These are phyloP conservation scores for Lasioglossum marginatum DNA, from an alignment of 2,888 invertebrate genomes.

Conservation along the genomic window DNA sequence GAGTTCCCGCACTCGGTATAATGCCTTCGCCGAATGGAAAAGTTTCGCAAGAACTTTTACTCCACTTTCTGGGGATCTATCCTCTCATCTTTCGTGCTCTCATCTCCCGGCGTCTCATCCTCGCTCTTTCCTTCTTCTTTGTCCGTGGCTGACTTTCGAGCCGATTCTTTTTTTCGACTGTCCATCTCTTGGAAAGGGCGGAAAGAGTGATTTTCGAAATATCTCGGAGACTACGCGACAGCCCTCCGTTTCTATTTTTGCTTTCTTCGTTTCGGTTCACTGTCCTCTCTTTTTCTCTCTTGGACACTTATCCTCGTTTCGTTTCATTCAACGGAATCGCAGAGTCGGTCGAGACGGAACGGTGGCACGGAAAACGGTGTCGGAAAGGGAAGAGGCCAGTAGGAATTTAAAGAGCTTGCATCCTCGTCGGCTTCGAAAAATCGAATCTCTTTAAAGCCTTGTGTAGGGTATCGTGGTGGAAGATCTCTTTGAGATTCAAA, in stretches of 20 bases:
- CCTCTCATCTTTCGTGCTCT: slow-evolving; percentile 51
- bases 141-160: slow-evolving; percentile 52
- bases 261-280: neutral
- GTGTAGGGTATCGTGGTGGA: neutral
- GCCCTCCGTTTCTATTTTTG: neutral
- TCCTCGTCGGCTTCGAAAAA: neutral
- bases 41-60: slow-evolving; percentile 71
- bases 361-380: neutral
- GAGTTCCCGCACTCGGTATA: slow-evolving; percentile 59
- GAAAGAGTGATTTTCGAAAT: slow-evolving; percentile 64
- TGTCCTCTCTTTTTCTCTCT: neutral
- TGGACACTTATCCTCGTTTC: slow-evolving; percentile 55
- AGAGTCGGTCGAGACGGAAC: slow-evolving; percentile 31
- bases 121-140: slow-evolving; percentile 7
- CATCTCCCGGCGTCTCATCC: slow-evolving; percentile 18
- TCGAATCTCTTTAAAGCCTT: neutral
- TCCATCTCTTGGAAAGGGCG: slow-evolving; percentile 20
- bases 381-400: slow-evolving; percentile 40
- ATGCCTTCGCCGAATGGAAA: slow-evolving; percentile 69
- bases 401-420: slow-evolving; percentile 47
- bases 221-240: slow-evolving; percentile 34
- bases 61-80: slow-evolving; percentile 55
- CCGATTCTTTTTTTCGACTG: slow-evolving; percentile 38
- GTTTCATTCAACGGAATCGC: slow-evolving; percentile 63
- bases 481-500: neutral